These are phyloP conservation scores for Lathronympha strigana DNA, from an alignment of 2,888 invertebrate genomes.

Conservation along the genomic window DNA sequence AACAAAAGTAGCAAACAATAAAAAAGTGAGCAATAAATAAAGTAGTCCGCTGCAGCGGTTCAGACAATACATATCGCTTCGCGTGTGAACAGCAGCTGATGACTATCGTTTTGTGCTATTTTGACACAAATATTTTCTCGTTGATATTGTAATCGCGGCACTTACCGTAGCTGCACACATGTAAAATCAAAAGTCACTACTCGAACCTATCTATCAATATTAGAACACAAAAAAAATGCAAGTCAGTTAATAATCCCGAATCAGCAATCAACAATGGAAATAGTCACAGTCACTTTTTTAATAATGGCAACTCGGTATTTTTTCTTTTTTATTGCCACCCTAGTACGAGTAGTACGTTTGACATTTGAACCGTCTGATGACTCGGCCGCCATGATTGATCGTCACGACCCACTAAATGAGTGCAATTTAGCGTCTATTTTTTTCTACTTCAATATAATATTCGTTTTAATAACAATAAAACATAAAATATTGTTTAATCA, in stretches of 20 bases:
- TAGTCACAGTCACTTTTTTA: conserved; percentile 84
- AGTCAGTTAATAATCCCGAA: conserved; percentile 84
- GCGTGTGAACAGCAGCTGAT: conserved; percentile 69
- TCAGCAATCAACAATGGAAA: conserved; percentile 83
- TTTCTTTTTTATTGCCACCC: conserved; percentile 82
- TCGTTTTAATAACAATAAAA: conserved; percentile 8
- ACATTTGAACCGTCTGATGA: conserved; percentile 84
- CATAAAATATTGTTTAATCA: background rate
- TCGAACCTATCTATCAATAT: conserved; percentile 83
- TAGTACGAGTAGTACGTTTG: conserved; percentile 82
- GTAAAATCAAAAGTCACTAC: conserved; percentile 74
- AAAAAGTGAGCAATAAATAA: conserved; percentile 58
- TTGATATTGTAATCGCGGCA: conserved; percentile 70
- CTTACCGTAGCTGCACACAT: conserved; percentile 61
- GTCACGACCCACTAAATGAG: conserved; percentile 80
- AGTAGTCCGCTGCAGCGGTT: conserved; percentile 57
- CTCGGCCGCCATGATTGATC: conserved; percentile 82
- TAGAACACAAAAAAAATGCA: conserved; percentile 84
- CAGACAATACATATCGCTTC: conserved; percentile 68
- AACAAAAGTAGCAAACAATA: conserved; percentile 59
- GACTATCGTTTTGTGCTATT: conserved; percentile 74
- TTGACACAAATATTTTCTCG: conserved; percentile 71
- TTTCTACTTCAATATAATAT: conserved; percentile 65
- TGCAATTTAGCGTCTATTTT: conserved; percentile 82
- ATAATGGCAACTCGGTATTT: conserved; percentile 76